Base-by-base conservation (phyloP, 2,888 invertebrate genomes). In the Cordylochernes scorpioides region DNA sequence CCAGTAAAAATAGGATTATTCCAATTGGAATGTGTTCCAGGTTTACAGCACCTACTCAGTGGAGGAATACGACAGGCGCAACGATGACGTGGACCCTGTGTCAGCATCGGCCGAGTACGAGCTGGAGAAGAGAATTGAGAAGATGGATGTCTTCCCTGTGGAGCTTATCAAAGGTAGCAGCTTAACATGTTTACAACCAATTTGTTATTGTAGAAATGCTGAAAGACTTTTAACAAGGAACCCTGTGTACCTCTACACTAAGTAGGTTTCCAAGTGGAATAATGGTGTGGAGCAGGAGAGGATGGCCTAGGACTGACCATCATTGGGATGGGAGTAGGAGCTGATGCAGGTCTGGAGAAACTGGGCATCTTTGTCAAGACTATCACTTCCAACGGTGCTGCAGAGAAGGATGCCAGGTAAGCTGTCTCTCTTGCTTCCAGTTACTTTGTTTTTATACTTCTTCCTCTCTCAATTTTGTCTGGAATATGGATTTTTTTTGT, bases 21-120 rank as follows among this genome's bases (percentile, higher is more conserved):
- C n/a, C n/a, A n/a, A n/a, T n/a, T n/a, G n/a, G n/a, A n/a, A n/a
- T n/a, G n/a, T n/a, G n/a, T 21, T 19, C 15, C 46, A 61, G 59
- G 64, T 97, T 31, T 94, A 73, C 58, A 78, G 80, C 9, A 94
- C 94, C 27, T 86, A 84, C 58, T 84, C 88, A 12, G 78, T 86
- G 25, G 71, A 69, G 40, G 94, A 97, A 46, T 97, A 97, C 57
- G 94, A 97, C 60, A 67, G 97, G 13, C 68, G 88, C 43, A 97
- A 97, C 59, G 94, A 97, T 57, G 94, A 94, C 57, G 84, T 97
- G 10, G 94, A 97, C 60, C 97, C 97, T 1, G 88, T 97, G 38
- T 86, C 91, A 25, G 91, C 94, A 4, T 91, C 88, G 28, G 97
- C 97, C 4, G 97, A 97, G 54, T 97, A 97, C 55, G 97, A 97